Evolutionary conservation across 37 sponge, comb jelly and placozoan species (phyloP), one percentile per base, ranked within the genome.

Genomic region (Petrosia ficiformis): DNA sequence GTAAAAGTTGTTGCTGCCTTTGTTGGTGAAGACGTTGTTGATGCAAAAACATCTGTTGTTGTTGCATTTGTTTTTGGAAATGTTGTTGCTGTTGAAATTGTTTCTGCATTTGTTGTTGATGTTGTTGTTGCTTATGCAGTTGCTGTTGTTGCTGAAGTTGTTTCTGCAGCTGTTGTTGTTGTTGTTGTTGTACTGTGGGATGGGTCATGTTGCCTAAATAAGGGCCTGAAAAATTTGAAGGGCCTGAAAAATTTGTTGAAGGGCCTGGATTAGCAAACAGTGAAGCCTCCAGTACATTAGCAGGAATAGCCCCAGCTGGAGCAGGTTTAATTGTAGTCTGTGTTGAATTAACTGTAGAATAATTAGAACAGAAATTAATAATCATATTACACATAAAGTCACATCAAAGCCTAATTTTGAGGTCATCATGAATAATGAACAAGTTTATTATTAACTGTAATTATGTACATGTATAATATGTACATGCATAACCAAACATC

Each of bases 91-190:
- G 54, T 48, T 48, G 54, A 8, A 19, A 14, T 14, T 14, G 8
- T 48, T 19, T 8, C 14, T 19, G 14, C 54, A 48, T 48, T 48
- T 24, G 25, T 29, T 22, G 14, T 29, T 61, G 63, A 26, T 61
- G 63, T 29, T 61, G 63, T 22, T 61, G 63, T 11, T 61, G 11
- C 28, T n/a, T n/a, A 61, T 61, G 28, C 63, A 61, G 63, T 24
- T 61, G 63, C 63, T 61, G 63, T 24, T 61, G 63, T 29, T 48
- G 54, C 54, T 48, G 54, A 14, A 14, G 54, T 48, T 14, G 8
- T 48, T 48, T 8, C 54, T 48, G 54, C 14, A 48, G 14, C 8
- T 48, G 54, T 19, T 48, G 54, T 8, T 14, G 8, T 19, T 14
- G 8, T 8, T 14, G 8, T 19, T 14, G 8, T 8, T 8, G 8